These are phyloP conservation scores for Scatophagus argus DNA, from an alignment of 2,113 vertebrate genomes.

Conservation along the genomic window DNA sequence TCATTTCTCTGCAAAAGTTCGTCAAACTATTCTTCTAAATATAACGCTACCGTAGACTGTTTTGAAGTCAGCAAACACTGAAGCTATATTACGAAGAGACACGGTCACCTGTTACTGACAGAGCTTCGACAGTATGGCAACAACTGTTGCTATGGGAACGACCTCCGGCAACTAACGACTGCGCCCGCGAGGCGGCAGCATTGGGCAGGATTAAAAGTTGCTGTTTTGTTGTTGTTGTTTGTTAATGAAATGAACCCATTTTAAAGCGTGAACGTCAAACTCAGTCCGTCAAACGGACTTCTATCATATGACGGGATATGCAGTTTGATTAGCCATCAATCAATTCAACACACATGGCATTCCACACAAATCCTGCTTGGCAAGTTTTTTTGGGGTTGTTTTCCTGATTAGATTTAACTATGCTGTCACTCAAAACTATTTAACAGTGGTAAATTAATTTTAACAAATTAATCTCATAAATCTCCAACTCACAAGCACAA, in stretches of 20 bases:
- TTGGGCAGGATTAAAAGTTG: neutral
- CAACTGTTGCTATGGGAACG: slow-evolving; percentile 62
- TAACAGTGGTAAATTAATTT: neutral
- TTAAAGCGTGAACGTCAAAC: neutral
- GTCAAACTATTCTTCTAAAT: rapidly evolving
- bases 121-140: neutral
- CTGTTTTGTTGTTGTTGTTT: neutral
- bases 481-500: neutral
- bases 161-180: rapidly evolving
- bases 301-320: too few relatives aligned
- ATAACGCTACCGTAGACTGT: too few relatives aligned
- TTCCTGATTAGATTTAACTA: too few relatives aligned
- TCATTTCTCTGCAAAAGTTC: neutral
- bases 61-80: neutral
- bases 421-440: too few relatives aligned
- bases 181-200: slow-evolving; percentile 49
- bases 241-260: neutral
- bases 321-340: neutral
- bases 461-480: neutral
- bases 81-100: neutral
- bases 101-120: slow-evolving; percentile 38
- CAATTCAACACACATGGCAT: neutral
- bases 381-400: too few relatives aligned
- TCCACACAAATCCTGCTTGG: neutral
- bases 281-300: too few relatives aligned